A percentile compares a stretch with the other conserved stretches of the same genome.
These are phyloP conservation scores for Tychaedon coryphoeus DNA, from an alignment of 2,113 vertebrate species.

Conservation along the genomic window DNA sequence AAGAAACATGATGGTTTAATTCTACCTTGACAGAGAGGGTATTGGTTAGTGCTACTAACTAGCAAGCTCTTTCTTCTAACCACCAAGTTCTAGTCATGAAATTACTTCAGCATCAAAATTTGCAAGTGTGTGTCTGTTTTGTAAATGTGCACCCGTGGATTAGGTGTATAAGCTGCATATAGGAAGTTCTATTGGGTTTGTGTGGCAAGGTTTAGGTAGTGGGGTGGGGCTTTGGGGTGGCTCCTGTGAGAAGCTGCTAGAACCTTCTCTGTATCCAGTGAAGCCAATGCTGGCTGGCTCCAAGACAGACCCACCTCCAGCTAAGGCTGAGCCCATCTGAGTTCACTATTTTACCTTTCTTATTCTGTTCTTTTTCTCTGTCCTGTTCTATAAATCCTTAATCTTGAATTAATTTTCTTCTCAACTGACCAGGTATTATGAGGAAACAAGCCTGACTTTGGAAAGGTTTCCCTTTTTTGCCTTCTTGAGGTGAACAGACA, in stretches of 20 bases:
- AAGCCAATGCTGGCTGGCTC: neutral
- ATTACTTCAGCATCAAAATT: neutral
- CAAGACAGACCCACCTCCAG: too few species aligned
- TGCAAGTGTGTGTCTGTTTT: neutral
- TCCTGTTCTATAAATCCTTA: neutral
- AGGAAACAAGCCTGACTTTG: neutral
- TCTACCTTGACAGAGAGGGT: conserved; percentile 23
- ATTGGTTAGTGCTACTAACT: neutral
- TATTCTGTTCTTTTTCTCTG: neutral
- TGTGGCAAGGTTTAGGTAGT: neutral
- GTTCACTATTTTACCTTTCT: neutral
- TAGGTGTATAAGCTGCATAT: neutral
- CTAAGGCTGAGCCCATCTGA: neutral
- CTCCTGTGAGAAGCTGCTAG: neutral
- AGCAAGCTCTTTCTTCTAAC: conserved; percentile 7
- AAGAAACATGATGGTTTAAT: neutral
- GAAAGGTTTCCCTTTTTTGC: neutral
- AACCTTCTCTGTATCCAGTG: neutral
- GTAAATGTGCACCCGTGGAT: fast-evolving
- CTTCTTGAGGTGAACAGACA: neutral
- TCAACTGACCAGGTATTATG: neutral
- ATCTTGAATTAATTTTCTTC: neutral
- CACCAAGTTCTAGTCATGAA: neutral
- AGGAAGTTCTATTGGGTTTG: neutral
- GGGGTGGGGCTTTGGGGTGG: neutral